Percentiles rank a stretch among this genome's conserved stretches.
These are phyloP conservation scores for Zaprionus kolodkinae DNA, from an alignment of 1,140 invertebrate species.

Conservation along the genomic window DNA sequence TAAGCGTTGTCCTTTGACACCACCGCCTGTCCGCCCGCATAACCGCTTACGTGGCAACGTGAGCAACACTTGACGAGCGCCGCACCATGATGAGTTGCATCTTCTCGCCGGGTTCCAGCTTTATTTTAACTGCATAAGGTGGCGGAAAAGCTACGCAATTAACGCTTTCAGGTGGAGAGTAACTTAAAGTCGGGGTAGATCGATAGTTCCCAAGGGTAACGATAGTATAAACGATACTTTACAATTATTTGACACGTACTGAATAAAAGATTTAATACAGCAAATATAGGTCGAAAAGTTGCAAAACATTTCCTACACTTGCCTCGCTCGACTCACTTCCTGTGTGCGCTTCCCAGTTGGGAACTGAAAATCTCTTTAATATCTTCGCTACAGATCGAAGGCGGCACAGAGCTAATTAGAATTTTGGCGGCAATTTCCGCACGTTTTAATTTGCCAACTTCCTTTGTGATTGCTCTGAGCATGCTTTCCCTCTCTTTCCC, in stretches of 20 bases:
- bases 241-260: background rate
- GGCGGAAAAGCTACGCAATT: slow-evolving; percentile 4
- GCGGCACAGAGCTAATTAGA: slow-evolving; percentile 76
- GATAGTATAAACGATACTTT: background rate
- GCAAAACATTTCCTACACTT: too few species aligned
- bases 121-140: slow-evolving; percentile 2
- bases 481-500: background rate
- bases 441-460: slow-evolving; percentile 75
- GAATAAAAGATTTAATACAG: too few species aligned
- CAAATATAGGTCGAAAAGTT: too few species aligned
- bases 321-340: background rate
- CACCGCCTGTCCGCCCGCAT: slow-evolving; percentile 28
- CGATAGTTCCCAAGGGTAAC: background rate
- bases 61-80: slow-evolving; percentile 3
- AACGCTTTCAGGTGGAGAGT: background rate
- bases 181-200: background rate
- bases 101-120: background rate
- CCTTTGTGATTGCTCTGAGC: slow-evolving; percentile 53
- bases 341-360: background rate
- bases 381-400: background rate
- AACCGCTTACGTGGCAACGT: slow-evolving; percentile 26
- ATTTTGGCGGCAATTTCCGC: slow-evolving; percentile 69
- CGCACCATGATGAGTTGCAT: slow-evolving; percentile 4
- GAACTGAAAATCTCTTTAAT: background rate
- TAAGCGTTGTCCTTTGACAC: slow-evolving; percentile 31